Evolutionary conservation across 2,113 vertebrate species (phyloP), one percentile per base, ranked within the genome.

Genomic region (Halcyon malimbica): DNA sequence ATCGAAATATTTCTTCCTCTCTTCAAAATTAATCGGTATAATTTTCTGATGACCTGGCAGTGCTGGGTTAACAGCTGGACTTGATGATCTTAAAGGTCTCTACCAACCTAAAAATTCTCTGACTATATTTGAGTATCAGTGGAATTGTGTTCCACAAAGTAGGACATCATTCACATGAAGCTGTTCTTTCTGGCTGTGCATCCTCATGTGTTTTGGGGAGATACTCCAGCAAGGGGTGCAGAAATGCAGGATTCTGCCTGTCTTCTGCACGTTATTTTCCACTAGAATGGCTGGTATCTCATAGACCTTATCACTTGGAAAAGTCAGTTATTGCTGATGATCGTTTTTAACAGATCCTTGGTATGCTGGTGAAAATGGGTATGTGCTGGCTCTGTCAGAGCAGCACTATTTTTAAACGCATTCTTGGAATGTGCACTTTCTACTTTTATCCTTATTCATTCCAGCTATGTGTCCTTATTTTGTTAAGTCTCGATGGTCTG

Each of bases 401-500:
- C 60, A 96, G 74, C 70, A 28, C 31, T 94, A 59, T 93, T 94
- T 90, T 95, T 17, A 93, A 83, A 91, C 20, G 26, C 16, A 2
- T 89, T 93, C 24, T 73, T 89, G 82, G 70, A 90, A 82, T 68
- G 13, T 76, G 16, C 6, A 1, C 63, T 91, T 89, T 60, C 79
- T 89, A 8, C 88, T 91, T 86, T 75, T 5, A 54, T 91, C 46
- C 54, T 65, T 93, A n/a, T 82, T 95, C 91, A 87, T 84, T 83
- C 68, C 79, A 76, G 54, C 56, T 89, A 37, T 4, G 4, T 48
- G 25, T 77, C 50, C 50, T 77, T 86, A 44, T 46, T 93, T 75
- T 60, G 35, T 90, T 96, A 50, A 80, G 12, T 82, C 16, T 41
- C 4, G 4, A 5, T 87, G 56, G 60, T 67, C 62, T 85, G 7